Evolutionary conservation across 1,140 invertebrate species (phyloP), one percentile per base, ranked within the genome.

Genomic region (Temnothorax longispinosus): DNA sequence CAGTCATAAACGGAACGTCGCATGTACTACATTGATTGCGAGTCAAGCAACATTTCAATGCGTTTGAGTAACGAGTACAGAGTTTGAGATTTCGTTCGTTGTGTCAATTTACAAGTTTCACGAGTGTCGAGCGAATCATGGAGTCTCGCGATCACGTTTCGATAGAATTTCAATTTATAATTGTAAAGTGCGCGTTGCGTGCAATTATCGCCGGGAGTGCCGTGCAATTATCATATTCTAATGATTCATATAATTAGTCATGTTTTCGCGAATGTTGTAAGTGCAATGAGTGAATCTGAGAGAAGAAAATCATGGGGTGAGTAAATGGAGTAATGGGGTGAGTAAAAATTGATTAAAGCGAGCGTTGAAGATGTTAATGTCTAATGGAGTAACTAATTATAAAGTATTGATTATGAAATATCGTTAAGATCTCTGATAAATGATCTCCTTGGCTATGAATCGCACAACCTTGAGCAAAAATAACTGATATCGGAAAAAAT

Each of bases 401-500:
- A 56, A 71, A 71, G 3, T 56, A 56, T 41, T 7, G 7, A 69
- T 27, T 60, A 32, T 41, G 2, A 44, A 71, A 35, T 35, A n/a
- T 71, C 21, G 21, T 69, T 50, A 69, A 77, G 21, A 62, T 38
- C 2, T 44, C 64, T 69, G 21, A 67, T 44, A 44, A 67, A 65
- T 65, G 38, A 62, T 44, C 18, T 64, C 18, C 60, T 65, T 50
- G 18, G 3, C 21, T 80, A 69, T 41, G 54, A 56, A 69, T 81
- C 54, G 41, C 50, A 1, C 21, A 27, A 69, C 56, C 64, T 81
- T 81, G 32, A 69, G 27, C 21, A 41, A 81, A 69, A 81, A 69
- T 81, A 81, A 71, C 35, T 27, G n/a, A 81, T 56, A 71, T 67
- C n/a, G 60, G 32, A 52, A 80, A 80, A 67, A 80, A 80, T 67